Base-by-base conservation (phyloP, 2,113 vertebrate genomes). In the Albula goreensis region DNA sequence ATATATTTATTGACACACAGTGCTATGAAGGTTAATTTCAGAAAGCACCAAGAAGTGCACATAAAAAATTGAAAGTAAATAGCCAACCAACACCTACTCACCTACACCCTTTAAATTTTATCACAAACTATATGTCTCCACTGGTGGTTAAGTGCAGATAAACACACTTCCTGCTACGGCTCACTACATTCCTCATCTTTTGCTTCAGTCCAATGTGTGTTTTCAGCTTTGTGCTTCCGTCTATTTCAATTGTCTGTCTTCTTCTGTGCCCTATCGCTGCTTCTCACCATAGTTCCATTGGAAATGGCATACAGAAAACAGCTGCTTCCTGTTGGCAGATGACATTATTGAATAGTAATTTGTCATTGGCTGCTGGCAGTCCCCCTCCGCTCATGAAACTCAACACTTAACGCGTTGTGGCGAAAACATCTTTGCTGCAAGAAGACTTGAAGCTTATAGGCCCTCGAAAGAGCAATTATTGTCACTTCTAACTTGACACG, bases 401-500 rank as follows among this genome's bases (percentile, higher is more conserved):
- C 19, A 70, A n/a, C 63, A 70, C 63, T 15, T 15, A 70, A 70
- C 63, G n/a, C 13, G 5, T n/a, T 70, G 22, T 63, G 10, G 15
- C 4, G 60, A 63, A 19, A 17, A n/a, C 6, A 9, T 70, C 19
- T 70, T 22, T 8, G 2, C 63, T 41, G 31, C 31, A 41, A 41
- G 31, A 41, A 41, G 31, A 41, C 31, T 41, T 41, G 31, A 41
- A 56, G 53, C 53, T 56, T 12, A 56, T 2, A 56, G 6, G 53
- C 53, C 7, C 53, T 12, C 12, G 12, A 56, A 41, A 41, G 31
- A 41, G 31, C 53, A 56, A 56, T 56, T 56, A 56, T 56, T 56
- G 12, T 56, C 53, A 12, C 53, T 31, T n/a, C 22, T 80, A 81
- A 57, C 51, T 66, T 70, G 84, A 86, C 79, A 63, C 19, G 70